Evolutionary conservation across 1,140 invertebrate genomes (phyloP).

Genomic region (Paraescarpia echinospica): DNA sequence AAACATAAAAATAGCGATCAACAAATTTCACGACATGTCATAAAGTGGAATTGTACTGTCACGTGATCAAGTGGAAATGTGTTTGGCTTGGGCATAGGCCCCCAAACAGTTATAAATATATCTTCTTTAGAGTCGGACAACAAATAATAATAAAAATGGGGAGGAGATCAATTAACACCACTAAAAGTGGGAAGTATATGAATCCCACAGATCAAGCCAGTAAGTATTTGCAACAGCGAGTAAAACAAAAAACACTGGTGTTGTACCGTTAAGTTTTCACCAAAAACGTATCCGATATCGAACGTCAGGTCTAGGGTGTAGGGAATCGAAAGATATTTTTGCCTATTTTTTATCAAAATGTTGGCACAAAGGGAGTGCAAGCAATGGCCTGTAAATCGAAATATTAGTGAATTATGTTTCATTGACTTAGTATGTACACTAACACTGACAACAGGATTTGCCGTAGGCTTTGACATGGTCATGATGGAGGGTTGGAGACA

Average conservation of each 20-base stretch:
- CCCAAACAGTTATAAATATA: neutral
- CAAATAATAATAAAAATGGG: slow-evolving; percentile 69
- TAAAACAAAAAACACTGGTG: neutral
- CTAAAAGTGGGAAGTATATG: slow-evolving; percentile 99
- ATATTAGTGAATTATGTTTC: too few relatives aligned
- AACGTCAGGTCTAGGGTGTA: too few relatives aligned
- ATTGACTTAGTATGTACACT: too few relatives aligned
- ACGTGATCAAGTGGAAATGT: neutral
- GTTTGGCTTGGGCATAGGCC: neutral
- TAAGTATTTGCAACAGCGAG: slow-evolving; percentile 65
- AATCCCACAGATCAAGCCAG: slow-evolving; percentile 97
- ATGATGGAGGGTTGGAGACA: too few relatives aligned
- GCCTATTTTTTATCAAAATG: too few relatives aligned
- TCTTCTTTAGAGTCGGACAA: neutral
- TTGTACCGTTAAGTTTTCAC: neutral
- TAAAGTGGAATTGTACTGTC: neutral
- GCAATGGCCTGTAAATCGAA: too few relatives aligned
- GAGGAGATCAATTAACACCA: slow-evolving; percentile 93
- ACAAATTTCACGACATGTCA: neutral
- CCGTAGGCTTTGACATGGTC: too few relatives aligned
- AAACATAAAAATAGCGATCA: neutral
- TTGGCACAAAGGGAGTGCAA: too few relatives aligned
- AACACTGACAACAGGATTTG: too few relatives aligned
- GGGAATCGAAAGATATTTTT: too few relatives aligned
- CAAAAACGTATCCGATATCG: neutral